phyloP scores from a whole-genome alignment of 2,888 invertebrate genomes.

The Aquatica leii region DNA sequence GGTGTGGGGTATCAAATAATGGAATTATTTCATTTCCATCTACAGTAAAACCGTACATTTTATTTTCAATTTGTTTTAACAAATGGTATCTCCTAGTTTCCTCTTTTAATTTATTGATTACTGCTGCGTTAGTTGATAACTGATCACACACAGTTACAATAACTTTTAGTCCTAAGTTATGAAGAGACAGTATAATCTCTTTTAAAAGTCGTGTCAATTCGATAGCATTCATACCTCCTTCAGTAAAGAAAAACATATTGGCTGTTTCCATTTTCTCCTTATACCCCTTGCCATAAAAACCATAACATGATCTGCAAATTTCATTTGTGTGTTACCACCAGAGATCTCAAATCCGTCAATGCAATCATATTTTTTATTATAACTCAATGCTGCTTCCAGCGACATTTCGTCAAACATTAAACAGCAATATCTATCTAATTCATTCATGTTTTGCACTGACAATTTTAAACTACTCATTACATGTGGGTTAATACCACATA shows the following conservation, averaged over 20 bases:
- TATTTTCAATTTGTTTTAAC: neutral
- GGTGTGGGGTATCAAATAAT: conserved; percentile 30
- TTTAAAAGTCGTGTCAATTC: neutral
- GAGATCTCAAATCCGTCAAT: conserved; percentile 24
- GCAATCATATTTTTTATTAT: neutral
- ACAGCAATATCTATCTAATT: neutral
- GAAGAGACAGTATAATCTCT: neutral
- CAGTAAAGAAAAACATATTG: conserved; percentile 23
- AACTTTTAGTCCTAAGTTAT: neutral
- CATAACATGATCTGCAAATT: conserved; percentile 9
- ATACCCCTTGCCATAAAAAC: conserved; percentile 30
- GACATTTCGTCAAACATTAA: conserved; percentile 12
- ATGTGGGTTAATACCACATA: neutral
- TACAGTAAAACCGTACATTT: neutral
- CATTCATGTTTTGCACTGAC: neutral
- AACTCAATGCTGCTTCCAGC: neutral
- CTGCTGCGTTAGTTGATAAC: neutral
- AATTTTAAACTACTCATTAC: neutral
- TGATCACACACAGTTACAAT: conserved; percentile 5
- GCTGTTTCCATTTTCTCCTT: conserved; percentile 30
- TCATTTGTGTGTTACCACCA: conserved; percentile 22
- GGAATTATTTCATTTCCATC: conserved; percentile 18
- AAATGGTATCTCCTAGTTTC: neutral
- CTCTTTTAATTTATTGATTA: neutral
- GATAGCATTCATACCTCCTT: conserved; percentile 11